phyloP scores from a whole-genome alignment of 1,140 invertebrate species.

The Drosophila paulistorum region DNA sequence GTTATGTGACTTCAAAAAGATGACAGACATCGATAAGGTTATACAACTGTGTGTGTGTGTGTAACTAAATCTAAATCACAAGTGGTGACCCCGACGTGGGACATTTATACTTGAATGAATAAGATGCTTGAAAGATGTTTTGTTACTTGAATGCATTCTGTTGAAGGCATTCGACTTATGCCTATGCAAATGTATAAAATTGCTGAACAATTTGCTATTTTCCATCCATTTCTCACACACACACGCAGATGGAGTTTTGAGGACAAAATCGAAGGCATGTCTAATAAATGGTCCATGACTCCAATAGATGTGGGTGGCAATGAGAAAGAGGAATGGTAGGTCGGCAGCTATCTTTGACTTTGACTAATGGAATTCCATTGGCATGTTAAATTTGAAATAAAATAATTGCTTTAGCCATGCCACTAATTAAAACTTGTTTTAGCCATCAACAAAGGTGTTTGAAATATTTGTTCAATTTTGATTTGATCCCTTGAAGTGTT shows the following conservation, averaged over 20 bases:
- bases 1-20: no score
- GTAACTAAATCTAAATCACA: background rate
- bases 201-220: slow-evolving; percentile 46
- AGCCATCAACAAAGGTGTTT: background rate
- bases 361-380: slow-evolving; percentile 71
- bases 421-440: slow-evolving; percentile 15
- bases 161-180: slow-evolving; percentile 22
- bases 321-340: background rate
- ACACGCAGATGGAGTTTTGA: slow-evolving; percentile 22
- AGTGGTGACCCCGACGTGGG: background rate
- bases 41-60: no score
- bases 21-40: background rate
- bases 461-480: slow-evolving; percentile 12
- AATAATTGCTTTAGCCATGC: slow-evolving; percentile 53
- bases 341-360: slow-evolving; percentile 54
- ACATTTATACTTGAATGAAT: background rate
- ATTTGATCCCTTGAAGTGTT: slow-evolving; percentile 5
- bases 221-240: background rate
- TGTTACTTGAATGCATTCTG: slow-evolving; percentile 21
- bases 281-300: slow-evolving; percentile 41
- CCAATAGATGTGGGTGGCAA: no score
- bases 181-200: slow-evolving; percentile 59
- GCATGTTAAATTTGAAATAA: slow-evolving; percentile 42
- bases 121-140: background rate
- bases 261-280: slow-evolving; percentile 36